phyloP scores from a whole-genome alignment of 2,113 vertebrate genomes.

The Pithys albifrons region DNA sequence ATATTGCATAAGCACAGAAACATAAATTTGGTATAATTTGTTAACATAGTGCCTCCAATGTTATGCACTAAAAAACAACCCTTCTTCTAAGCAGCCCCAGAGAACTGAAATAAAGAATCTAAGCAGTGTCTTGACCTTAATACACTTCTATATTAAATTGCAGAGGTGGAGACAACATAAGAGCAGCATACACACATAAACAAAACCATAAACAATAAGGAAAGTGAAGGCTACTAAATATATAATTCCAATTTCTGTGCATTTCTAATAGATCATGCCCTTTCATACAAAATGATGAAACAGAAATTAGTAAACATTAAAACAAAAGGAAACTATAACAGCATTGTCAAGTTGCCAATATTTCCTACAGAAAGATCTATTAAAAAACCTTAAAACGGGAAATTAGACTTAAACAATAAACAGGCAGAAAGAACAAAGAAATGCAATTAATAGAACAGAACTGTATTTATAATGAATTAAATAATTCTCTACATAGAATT shows the following conservation, averaged over 20 bases:
- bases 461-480: neutral
- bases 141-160: neutral
- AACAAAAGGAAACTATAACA: neutral
- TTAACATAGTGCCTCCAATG: neutral
- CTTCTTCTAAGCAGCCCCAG: neutral
- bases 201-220: neutral
- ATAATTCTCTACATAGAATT: neutral
- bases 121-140: neutral
- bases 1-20: neutral
- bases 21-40: neutral
- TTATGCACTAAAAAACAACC: neutral
- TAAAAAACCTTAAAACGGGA: neutral
- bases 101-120: neutral
- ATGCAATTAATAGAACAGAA: neutral
- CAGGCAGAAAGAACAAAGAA: neutral
- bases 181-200: neutral
- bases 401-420: neutral
- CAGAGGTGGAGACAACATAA: neutral
- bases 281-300: neutral
- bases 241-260: neutral
- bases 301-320: neutral
- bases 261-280: neutral
- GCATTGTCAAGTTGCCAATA: neutral
- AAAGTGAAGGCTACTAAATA: neutral
- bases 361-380: neutral